phyloP scores from a whole-genome alignment of 2,113 vertebrate genomes.

The Petrocephalus zakoni region DNA sequence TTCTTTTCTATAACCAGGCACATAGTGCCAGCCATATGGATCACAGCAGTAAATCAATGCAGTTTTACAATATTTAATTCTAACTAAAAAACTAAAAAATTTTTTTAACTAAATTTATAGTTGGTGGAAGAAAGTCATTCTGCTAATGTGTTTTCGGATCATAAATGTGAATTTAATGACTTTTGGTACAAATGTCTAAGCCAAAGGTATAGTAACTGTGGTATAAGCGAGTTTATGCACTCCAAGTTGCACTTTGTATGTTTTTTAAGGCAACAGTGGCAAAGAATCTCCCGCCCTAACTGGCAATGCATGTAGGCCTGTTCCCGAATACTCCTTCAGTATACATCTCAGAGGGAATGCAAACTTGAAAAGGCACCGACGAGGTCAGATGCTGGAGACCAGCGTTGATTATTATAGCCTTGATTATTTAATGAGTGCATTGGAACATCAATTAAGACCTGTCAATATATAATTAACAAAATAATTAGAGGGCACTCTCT shows the following conservation, averaged over 20 bases:
- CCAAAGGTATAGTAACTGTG: not conserved
- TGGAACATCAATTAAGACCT: constrained; percentile 60
- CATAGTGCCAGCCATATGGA: not conserved
- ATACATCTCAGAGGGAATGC: constrained; percentile 44
- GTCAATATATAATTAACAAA: constrained; percentile 67
- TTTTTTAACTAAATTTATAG: not conserved
- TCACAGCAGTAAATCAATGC: not conserved
- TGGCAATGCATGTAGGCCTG: not conserved
- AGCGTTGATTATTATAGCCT: too few species aligned
- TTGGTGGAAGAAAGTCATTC: not conserved
- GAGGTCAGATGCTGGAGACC: constrained; percentile 56
- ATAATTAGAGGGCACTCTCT: constrained; percentile 54
- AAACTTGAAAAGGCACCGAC: constrained; percentile 46
- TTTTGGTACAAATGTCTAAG: not conserved
- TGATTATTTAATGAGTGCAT: constrained; percentile 62
- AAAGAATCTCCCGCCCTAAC: too few species aligned
- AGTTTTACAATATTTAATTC: not conserved
- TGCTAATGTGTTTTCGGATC: not conserved
- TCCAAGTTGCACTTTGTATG: not conserved
- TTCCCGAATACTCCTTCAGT: not conserved
- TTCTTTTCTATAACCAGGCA: not conserved
- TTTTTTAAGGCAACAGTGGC: not conserved
- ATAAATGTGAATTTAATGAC: not conserved
- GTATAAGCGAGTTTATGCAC: not conserved
- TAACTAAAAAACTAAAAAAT: not conserved